A percentile compares a stretch with the other conserved stretches of the same genome.
Conservation (phyloP, 2,797 vertebrate species). For the Sciurus carolinensis region DNA sequence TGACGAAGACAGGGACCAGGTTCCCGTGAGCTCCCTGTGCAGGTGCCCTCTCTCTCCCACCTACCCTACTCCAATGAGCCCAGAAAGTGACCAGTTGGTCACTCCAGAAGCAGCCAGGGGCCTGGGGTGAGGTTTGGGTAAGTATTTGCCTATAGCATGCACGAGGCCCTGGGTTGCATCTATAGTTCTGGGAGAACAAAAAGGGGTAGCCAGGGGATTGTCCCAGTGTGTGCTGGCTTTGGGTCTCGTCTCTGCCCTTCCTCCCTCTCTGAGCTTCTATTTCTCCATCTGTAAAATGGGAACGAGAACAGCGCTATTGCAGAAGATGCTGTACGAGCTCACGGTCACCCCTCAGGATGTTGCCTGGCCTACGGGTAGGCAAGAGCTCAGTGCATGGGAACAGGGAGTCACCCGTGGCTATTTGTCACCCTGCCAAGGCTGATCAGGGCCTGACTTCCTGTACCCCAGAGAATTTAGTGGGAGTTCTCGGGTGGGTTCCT, state of each 20-base stretch:
- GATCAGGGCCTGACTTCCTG: neutral
- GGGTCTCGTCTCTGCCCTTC: neutral
- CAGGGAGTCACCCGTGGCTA: neutral
- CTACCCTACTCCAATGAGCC: neutral
- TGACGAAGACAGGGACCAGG: neutral
- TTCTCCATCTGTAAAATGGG: neutral
- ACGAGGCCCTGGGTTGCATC: too few relatives aligned
- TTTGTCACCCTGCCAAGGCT: neutral
- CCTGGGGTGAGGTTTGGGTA: too few relatives aligned
- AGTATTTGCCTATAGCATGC: too few relatives aligned
- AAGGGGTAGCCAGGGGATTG: too few relatives aligned
- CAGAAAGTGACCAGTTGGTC: neutral
- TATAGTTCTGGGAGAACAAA: neutral
- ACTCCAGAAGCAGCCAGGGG: neutral
- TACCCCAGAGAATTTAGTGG: neutral
- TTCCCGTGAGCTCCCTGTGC: neutral
- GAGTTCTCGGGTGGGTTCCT: fast-evolving
- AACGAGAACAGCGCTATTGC: neutral
- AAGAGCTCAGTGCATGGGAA: neutral
- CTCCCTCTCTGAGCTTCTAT: neutral
- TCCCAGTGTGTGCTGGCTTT: neutral
- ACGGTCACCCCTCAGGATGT: neutral
- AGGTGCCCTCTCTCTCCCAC: too few relatives aligned
- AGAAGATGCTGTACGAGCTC: neutral
- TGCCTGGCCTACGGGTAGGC: fast-evolving